Evolutionary conservation across 2,888 invertebrate species (phyloP).

Genomic region (Chironomus riparius): DNA sequence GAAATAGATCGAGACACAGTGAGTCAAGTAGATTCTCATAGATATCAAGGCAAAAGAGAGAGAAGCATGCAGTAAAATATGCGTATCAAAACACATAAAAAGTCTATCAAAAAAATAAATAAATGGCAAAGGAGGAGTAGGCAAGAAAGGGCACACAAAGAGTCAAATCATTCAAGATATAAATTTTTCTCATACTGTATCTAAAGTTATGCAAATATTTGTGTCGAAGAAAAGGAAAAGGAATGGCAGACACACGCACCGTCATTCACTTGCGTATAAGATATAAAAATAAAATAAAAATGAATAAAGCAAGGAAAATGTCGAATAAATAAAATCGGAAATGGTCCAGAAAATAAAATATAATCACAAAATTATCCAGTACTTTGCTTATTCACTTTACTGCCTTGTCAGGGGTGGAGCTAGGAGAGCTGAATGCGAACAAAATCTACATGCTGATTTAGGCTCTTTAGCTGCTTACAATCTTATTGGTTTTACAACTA

Average conservation of each 20-base stretch:
- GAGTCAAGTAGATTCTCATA: background rate
- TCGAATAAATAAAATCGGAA: constrained; percentile 18
- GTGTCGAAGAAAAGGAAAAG: background rate
- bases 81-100: constrained; percentile 21
- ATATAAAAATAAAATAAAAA: background rate
- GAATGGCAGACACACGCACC: background rate
- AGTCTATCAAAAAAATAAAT: constrained; percentile 13
- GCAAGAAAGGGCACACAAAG: background rate
- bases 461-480: no score
- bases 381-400: background rate
- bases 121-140: background rate
- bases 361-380: constrained; percentile 15
- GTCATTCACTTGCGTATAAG: background rate
- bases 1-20: background rate
- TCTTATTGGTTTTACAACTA: no score
- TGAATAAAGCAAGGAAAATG: no score
- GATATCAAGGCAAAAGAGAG: background rate
- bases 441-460: no score
- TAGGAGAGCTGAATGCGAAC: no score
- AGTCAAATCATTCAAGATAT: background rate
- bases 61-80: constrained; percentile 12
- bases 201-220: background rate
- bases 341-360: constrained; percentile 12
- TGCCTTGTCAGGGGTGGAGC: no score
- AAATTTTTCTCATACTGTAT: background rate